Conservation (phyloP, 2,888 invertebrate species). For the Helobdella robusta region DNA sequence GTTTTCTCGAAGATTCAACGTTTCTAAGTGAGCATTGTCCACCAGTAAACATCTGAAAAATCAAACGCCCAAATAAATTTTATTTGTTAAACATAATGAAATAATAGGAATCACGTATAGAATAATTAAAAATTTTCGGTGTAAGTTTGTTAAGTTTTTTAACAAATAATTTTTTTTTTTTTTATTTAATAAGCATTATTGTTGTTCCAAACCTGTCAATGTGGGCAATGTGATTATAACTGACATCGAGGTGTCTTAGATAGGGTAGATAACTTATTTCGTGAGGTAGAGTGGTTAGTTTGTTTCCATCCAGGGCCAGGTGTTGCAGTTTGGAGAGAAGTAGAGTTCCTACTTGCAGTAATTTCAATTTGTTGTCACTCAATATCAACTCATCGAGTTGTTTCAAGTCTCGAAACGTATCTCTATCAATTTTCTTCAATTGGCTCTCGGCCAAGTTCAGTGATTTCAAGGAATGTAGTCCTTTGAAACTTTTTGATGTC, state of each 20-base stretch:
- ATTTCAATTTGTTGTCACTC: slow-evolving; percentile 31
- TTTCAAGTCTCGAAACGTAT: slow-evolving; percentile 28
- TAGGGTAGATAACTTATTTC: slow-evolving; percentile 39
- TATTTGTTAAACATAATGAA: too few relatives aligned
- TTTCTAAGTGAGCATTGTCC: slow-evolving; percentile 27
- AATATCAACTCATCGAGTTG: slow-evolving; percentile 30
- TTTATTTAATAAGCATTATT: too few relatives aligned
- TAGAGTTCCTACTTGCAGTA: slow-evolving; percentile 30
- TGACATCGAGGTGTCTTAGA: slow-evolving; percentile 39
- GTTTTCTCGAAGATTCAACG: slow-evolving; percentile 34
- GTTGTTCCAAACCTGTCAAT: slow-evolving; percentile 28
- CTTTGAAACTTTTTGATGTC: slow-evolving; percentile 29
- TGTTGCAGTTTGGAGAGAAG: slow-evolving; percentile 30
- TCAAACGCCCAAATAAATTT: too few relatives aligned
- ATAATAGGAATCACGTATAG: too few relatives aligned
- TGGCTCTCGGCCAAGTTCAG: slow-evolving; percentile 32
- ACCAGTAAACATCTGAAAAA: slow-evolving; percentile 27
- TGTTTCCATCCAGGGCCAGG: slow-evolving; percentile 34
- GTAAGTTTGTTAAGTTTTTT: too few relatives aligned
- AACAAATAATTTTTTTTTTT: too few relatives aligned
- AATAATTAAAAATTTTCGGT: too few relatives aligned
- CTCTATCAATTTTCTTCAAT: slow-evolving; percentile 28
- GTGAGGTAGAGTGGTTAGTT: slow-evolving; percentile 36
- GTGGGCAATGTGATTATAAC: slow-evolving; percentile 34
- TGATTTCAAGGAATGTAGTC: slow-evolving; percentile 29